Percentiles rank a stretch among this genome's conserved stretches.
These are phyloP conservation scores for Spheniscus mendiculus DNA, from an alignment of 2,113 vertebrate species.

Conservation along the genomic window DNA sequence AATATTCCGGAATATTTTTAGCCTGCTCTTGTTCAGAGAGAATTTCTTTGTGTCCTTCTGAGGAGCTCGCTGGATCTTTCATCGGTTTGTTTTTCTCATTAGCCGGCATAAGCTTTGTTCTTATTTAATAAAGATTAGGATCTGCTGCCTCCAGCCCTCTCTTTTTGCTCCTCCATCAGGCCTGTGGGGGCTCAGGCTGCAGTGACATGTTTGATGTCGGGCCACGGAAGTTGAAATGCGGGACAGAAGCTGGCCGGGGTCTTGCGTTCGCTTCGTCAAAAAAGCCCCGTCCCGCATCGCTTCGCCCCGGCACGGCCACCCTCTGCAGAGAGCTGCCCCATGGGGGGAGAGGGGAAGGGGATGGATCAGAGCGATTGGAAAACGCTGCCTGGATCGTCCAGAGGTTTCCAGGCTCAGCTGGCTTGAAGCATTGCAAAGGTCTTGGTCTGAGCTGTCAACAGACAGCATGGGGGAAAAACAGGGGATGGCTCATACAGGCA, in stretches of 20 bases:
- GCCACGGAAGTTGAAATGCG: slow-evolving; percentile 1
- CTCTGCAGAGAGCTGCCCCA: not conserved
- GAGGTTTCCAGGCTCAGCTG: not conserved
- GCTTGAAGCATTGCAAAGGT: not conserved
- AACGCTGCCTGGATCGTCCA: not conserved
- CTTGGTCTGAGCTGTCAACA: not conserved
- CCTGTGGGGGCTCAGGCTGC: slow-evolving; percentile 54
- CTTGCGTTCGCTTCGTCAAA: not conserved
- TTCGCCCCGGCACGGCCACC: not conserved
- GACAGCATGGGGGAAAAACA: not conserved
- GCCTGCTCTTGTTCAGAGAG: slow-evolving; percentile 57
- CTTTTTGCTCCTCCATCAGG: slow-evolving; percentile 65
- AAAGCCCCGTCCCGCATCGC: not conserved
- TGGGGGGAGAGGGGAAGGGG: not conserved
- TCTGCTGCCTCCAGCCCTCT: slow-evolving; percentile 72
- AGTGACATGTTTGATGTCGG: slow-evolving; percentile 57
- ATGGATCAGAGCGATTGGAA: not conserved
- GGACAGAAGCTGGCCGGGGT: slow-evolving; percentile 22
- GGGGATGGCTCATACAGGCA: not conserved
- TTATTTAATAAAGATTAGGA: slow-evolving; percentile 79
- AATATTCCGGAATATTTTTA: slow-evolving; percentile 68
- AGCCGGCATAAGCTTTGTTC: slow-evolving; percentile 72
- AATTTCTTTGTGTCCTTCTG: slow-evolving; percentile 72
- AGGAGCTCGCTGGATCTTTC: slow-evolving; percentile 67
- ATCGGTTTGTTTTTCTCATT: slow-evolving; percentile 75